Evolutionary conservation across 1,140 invertebrate species (phyloP), one percentile per base, ranked within the genome.

Genomic region (Parasteatoda tepidariorum): DNA sequence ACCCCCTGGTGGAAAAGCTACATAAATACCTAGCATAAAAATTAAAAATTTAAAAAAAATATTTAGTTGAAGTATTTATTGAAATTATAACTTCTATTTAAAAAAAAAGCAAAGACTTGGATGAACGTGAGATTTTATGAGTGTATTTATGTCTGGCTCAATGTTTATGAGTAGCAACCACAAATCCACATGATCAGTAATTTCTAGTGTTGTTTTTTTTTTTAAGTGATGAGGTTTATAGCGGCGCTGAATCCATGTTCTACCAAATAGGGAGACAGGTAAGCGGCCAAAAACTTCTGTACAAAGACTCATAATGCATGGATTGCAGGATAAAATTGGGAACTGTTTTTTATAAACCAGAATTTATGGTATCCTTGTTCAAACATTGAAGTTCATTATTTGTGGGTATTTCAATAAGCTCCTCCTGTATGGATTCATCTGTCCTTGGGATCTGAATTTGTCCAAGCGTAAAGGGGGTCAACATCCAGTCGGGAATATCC

Each of bases 401-500:
- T 66, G 31, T 71, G 15, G 67, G 30, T 30, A 83, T 7, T 66
- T 73, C 81, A 31, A 83, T 73, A 3, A 83, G 59, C 31, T 81
- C 11, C 48, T 68, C 24, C 31, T 48, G 62, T 68, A 54, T 62
- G n/a, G 24, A 31, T 68, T 30, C 18, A 24, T 15, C n/a, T 81
- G 5, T 30, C 5, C 61, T 4, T 64, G 73, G 15, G 59, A 73
- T 26, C 85, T n/a, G n/a, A n/a, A 79, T 28, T n/a, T 22, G 57
- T 59, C 57, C 24, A 59, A 5, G 18, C n/a, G 5, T n/a, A 38
- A 76, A 71, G 62, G 71, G 84, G 41, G 73, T 62, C 54, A 85
- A 55, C 41, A 82, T 41, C 68, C 83, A 85, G 41, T 84, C 76
- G 48, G 75, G 75, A 71, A 85, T 84, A 55, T 82, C 38, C 75